Percentiles rank a stretch among this genome's conserved stretches.
Evolutionary conservation across 2,888 invertebrate genomes (phyloP).

Genomic region (Autographa pulchrina): DNA sequence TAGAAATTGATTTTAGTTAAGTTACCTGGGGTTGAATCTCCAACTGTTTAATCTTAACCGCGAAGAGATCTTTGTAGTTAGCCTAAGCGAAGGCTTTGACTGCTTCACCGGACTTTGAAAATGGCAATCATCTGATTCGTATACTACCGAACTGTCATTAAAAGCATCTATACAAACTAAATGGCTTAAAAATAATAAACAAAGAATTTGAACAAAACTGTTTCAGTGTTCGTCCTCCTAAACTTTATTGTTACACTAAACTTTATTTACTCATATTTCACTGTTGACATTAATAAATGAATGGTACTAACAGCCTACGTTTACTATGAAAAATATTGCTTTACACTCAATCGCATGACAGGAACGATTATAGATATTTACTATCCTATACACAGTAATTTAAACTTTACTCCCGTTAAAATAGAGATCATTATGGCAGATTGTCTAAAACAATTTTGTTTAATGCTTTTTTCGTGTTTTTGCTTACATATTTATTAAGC

Average conservation of each 20-base stretch:
- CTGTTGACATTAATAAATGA: slow-evolving; percentile 28
- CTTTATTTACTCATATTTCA: slow-evolving; percentile 12
- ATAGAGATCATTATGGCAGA: slow-evolving; percentile 17
- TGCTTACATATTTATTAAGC: slow-evolving; percentile 21
- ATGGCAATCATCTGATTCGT: too few relatives aligned
- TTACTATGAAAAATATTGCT: slow-evolving; percentile 56
- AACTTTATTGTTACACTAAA: slow-evolving; percentile 20
- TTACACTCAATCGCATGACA: slow-evolving; percentile 47
- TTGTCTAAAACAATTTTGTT: not conserved
- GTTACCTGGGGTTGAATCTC: too few relatives aligned
- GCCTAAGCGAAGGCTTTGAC: too few relatives aligned
- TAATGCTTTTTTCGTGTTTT: not conserved
- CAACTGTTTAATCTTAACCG: too few relatives aligned
- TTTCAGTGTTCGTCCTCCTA: slow-evolving; percentile 1
- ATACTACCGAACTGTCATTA: not conserved
- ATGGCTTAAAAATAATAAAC: slow-evolving; percentile 16
- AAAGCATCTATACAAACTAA: not conserved
- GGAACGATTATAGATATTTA: slow-evolving; percentile 37
- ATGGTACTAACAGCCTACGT: slow-evolving; percentile 28
- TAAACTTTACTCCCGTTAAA: not conserved
- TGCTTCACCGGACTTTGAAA: too few relatives aligned
- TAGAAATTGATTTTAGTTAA: too few relatives aligned
- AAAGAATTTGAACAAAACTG: not conserved
- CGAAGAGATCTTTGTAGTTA: too few relatives aligned
- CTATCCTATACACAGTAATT: slow-evolving; percentile 8